phyloP scores from a whole-genome alignment of 2,888 invertebrate genomes.

The Gasteruption jaculator region DNA sequence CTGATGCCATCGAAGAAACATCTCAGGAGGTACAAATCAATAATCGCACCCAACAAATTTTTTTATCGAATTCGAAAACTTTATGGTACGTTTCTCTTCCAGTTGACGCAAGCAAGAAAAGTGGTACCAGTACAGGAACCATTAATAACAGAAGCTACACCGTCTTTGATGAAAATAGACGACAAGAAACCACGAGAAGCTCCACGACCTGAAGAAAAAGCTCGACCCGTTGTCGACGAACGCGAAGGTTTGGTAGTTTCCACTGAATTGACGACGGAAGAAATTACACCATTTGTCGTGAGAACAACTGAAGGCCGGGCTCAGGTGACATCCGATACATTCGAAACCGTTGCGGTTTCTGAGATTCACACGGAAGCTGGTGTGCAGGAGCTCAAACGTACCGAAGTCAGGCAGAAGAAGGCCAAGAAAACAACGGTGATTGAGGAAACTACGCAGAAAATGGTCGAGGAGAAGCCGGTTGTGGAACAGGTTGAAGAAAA shows the following conservation, averaged over 20 bases:
- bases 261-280: constrained; percentile 42
- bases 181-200: constrained; percentile 51
- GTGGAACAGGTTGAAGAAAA: constrained; percentile 29
- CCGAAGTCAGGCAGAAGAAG: constrained; percentile 39
- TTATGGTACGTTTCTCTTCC: constrained; percentile 11
- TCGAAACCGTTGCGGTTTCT: constrained; percentile 58
- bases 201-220: constrained; percentile 51
- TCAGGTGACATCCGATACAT: constrained; percentile 36
- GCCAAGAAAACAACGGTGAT: constrained; percentile 34
- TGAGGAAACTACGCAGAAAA: constrained; percentile 36
- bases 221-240: constrained; percentile 55
- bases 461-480: constrained; percentile 41
- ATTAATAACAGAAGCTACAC: constrained; percentile 60
- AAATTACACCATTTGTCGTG: constrained; percentile 33
- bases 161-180: constrained; percentile 62
- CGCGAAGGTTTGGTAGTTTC: constrained; percentile 47
- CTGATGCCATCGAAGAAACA: constrained; percentile 56
- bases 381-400: constrained; percentile 50
- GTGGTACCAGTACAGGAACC: constrained; percentile 59
- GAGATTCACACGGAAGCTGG: constrained; percentile 59
- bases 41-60: too few species aligned
- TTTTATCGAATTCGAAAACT: neutral
- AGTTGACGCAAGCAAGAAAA: constrained; percentile 53
- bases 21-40: constrained; percentile 39
- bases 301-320: constrained; percentile 38